Evolutionary conservation across 2,113 vertebrate species (phyloP), one percentile per base, ranked within the genome.

Genomic region (Callithrix jacchus): DNA sequence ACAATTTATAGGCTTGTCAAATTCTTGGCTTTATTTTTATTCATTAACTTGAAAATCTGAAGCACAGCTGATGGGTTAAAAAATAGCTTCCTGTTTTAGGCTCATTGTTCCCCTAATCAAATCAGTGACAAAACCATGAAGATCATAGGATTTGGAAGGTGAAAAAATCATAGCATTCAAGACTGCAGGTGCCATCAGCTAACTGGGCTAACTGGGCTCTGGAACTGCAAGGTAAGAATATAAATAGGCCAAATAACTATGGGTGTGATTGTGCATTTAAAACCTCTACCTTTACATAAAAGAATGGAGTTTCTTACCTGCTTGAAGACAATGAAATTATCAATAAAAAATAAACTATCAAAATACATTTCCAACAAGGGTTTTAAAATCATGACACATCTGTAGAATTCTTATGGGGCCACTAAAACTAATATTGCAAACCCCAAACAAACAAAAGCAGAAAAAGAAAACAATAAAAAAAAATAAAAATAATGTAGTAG

Each of bases 1-100:
- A 32, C 85, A 68, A 85, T 85, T 95, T 88, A 35, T 4, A 76
- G 42, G 81, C 40, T 71, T 94, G 40, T 58, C 47, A 90, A 64
- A 37, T 92, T 8, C 21, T 89, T 76, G 37, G 5, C n/a, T 97
- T 90, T 92, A 83, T 77, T 96, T 96, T 80, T 87, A 91, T 42
- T 97, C 23, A 30, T 90, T 92, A 95, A 58, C 23, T 94, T 89
- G 81, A 87, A 96, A 97, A 68, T 32, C 1, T 37, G 58, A 97
- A 76, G 81, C 70, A 35, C 68, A 30, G 37, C 37, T 61, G 25
- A 87, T 89, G 16, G 82, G 77, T 68, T 94, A 80, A 73, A 96
- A 93, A 93, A 30, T 5, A 64, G 8, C 58, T 92, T 95, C 49
- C 45, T 79, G 16, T 56, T 94, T 92, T 93, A 93, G 85, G 13